Conservation (phyloP, 2,113 vertebrate species). For the Laticauda colubrina region DNA sequence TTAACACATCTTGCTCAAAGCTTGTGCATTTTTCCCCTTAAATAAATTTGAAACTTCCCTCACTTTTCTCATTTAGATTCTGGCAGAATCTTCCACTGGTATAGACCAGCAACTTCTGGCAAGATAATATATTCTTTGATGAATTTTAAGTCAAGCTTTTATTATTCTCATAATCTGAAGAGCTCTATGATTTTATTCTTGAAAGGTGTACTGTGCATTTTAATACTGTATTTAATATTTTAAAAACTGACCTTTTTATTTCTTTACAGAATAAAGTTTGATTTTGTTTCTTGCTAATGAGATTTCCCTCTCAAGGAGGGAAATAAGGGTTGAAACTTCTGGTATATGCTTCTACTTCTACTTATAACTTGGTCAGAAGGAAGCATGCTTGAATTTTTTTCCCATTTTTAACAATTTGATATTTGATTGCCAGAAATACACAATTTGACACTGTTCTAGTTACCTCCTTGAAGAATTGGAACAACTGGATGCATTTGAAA, state of each 20-base stretch:
- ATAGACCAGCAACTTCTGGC: neutral
- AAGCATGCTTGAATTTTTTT: neutral
- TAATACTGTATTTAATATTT: neutral
- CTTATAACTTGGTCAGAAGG: neutral
- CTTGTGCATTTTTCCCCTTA: too few species aligned
- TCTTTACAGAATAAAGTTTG: neutral
- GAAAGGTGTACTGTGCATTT: neutral
- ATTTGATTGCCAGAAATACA: neutral
- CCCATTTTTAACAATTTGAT: neutral
- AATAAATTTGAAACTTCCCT: neutral
- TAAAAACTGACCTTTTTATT: neutral
- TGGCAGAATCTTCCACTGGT: neutral
- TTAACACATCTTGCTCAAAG: too few species aligned
- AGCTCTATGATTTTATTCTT: neutral
- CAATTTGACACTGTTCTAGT: conserved; percentile 20
- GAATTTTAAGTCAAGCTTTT: neutral
- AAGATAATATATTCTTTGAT: neutral
- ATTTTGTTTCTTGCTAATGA: neutral
- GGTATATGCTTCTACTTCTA: neutral
- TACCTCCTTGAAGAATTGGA: conserved; percentile 88
- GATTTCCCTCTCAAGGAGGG: neutral
- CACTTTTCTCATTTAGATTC: neutral
- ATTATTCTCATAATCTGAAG: neutral
- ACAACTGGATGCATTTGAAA: conserved; percentile 74
- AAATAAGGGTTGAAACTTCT: neutral